Evolutionary conservation across 1,140 invertebrate genomes (phyloP).

Genomic region (Drosophila kurseongensis): DNA sequence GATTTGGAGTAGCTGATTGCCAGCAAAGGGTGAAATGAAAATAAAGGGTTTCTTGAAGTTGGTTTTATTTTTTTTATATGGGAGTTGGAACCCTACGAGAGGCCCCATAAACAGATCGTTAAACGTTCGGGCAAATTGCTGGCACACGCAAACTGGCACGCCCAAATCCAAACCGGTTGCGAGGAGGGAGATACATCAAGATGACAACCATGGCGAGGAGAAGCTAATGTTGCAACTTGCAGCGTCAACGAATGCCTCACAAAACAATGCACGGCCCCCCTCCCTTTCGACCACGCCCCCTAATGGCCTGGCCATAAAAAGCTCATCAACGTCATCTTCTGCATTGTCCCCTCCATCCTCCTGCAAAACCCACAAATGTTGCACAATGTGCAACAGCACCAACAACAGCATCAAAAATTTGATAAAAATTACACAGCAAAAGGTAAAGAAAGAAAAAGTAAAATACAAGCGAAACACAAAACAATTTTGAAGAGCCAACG

Average conservation of each 20-base stretch:
- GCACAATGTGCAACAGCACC: conserved; percentile 44
- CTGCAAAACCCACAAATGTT: conserved; percentile 37
- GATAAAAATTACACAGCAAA: conserved; percentile 74
- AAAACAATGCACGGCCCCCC: conserved; percentile 44
- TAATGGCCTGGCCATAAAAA: conserved; percentile 79
- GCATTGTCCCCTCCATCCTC: conserved; percentile 11
- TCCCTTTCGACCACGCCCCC: conserved; percentile 57
- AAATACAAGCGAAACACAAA: conserved; percentile 52
- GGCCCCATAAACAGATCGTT: conserved; percentile 76
- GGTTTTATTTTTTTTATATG: not conserved
- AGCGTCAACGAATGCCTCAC: conserved; percentile 35
- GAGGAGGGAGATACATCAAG: conserved; percentile 55
- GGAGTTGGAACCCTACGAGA: conserved; percentile 7
- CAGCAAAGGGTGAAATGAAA: conserved; percentile 21
- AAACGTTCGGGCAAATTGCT: conserved; percentile 74
- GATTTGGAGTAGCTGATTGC: conserved; percentile 72
- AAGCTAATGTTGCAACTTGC: conserved; percentile 70
- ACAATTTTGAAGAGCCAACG: conserved; percentile 76
- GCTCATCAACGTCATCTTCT: conserved; percentile 72
- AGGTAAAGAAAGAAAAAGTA: conserved; percentile 58
- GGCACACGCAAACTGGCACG: conserved; percentile 68
- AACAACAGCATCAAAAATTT: conserved; percentile 58
- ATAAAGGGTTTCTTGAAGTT: conserved; percentile 29
- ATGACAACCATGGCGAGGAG: conserved; percentile 50
- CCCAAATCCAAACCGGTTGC: conserved; percentile 71